A percentile compares a stretch with the other conserved stretches of the same genome.
Evolutionary conservation across 2,888 invertebrate species (phyloP).

Genomic region (Cybosia mesomella): DNA sequence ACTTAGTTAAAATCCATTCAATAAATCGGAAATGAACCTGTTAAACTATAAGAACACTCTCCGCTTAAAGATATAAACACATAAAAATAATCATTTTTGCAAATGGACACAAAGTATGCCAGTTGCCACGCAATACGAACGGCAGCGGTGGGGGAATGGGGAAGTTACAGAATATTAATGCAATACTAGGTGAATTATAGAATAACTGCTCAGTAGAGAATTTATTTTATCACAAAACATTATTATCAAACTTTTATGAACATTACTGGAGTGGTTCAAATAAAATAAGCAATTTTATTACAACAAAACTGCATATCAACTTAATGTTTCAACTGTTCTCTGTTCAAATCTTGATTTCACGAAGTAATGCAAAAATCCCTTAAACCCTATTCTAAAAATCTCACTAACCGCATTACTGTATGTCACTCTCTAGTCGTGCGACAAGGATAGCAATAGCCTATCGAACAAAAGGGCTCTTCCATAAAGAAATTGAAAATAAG

Average conservation of each 20-base stretch:
- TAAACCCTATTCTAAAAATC: slow-evolving; percentile 54
- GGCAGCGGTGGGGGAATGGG: slow-evolving; percentile 23
- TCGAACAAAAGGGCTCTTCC: slow-evolving; percentile 64
- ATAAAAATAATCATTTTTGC: slow-evolving; percentile 19
- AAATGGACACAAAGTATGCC: slow-evolving; percentile 21
- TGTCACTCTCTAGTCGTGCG: slow-evolving; percentile 51
- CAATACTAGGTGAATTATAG: slow-evolving; percentile 16
- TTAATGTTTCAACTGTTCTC: background rate
- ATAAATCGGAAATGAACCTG: slow-evolving; percentile 8
- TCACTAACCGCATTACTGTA: slow-evolving; percentile 49
- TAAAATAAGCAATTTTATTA: background rate
- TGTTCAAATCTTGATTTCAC: slow-evolving; percentile 25
- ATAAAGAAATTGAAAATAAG: slow-evolving; percentile 56
- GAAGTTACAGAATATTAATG: slow-evolving; percentile 25
- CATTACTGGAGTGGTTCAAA: background rate
- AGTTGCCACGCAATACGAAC: slow-evolving; percentile 28
- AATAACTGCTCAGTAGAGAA: slow-evolving; percentile 5
- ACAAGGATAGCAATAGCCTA: slow-evolving; percentile 52
- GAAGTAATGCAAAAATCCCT: slow-evolving; percentile 37
- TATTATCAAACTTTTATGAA: slow-evolving; percentile 6
- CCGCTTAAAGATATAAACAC: background rate
- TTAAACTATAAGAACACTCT: background rate
- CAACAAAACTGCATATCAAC: background rate
- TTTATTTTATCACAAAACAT: slow-evolving; percentile 6
- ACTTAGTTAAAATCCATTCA: slow-evolving; percentile 20